Conservation (phyloP, 2,888 invertebrate genomes). For the Acronicta psi region DNA sequence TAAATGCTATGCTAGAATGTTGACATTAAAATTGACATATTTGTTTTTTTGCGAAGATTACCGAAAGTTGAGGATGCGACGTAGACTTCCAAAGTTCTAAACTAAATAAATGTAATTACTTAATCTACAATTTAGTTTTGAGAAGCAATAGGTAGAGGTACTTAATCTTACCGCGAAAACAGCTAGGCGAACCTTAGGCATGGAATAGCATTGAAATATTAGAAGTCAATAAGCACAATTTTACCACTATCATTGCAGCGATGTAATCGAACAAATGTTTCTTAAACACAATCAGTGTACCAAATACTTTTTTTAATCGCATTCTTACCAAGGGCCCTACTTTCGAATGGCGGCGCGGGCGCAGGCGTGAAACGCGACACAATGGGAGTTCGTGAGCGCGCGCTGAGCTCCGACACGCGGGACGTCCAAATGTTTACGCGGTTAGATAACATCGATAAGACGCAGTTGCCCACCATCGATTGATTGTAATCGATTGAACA, state of each 20-base stretch:
- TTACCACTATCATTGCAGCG: constrained; percentile 23
- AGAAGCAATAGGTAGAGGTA: no score
- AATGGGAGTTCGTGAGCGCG: constrained; percentile 74
- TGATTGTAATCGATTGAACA: constrained; percentile 63
- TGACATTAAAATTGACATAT: no score
- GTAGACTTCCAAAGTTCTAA: no score
- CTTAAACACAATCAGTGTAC: constrained; percentile 64
- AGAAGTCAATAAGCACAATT: constrained; percentile 9
- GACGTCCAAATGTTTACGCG: constrained; percentile 84
- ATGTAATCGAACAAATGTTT: constrained; percentile 61
- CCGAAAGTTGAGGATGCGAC: no score
- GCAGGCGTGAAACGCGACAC: constrained; percentile 79
- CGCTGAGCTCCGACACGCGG: constrained; percentile 60
- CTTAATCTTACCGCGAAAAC: no score
- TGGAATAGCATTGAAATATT: constrained; percentile 20
- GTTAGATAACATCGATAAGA: constrained; percentile 74
- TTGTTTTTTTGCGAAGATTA: no score
- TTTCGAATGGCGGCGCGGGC: constrained; percentile 68
- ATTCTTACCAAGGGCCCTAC: constrained; percentile 67
- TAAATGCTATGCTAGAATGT: no score
- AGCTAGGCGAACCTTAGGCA: no score
- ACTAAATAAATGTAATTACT: no score
- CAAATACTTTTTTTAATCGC: constrained; percentile 67
- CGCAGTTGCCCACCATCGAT: constrained; percentile 68
- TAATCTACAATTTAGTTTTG: no score